Base-by-base conservation (phyloP, 2,113 vertebrate species). In the Pimephales promelas region DNA sequence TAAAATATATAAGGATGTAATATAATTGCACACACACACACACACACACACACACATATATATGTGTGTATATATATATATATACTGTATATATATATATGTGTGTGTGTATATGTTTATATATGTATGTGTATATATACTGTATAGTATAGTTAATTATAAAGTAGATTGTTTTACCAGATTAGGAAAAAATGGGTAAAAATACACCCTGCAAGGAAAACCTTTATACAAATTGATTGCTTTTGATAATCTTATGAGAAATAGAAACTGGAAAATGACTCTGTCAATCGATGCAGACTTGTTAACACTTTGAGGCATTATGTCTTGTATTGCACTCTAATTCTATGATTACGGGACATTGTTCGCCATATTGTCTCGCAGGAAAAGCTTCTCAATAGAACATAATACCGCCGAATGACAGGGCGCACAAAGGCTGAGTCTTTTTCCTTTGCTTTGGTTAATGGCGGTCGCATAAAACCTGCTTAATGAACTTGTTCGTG, bases 321-420 rank as follows among this genome's bases (percentile, higher is more conserved):
- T 49, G 47, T 84, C 86, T 71, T 87, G 82, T 81, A 75, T 79
- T 45, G 66, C 54, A n/a, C 80, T 76, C 57, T 89, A 88, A 90
- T 89, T 90, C 84, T 84, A 47, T 88, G 86, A 90, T 88, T 88
- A 81, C 68, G 77, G 49, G 45, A 54, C 88, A 89, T 88, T 89
- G 89, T 88, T 77, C 79, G 56, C 71, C 31, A 57, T 75, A 87
- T 87, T 87, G 84, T 90, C 86, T 80, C 36, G 61, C 71, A 70
- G 56, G 81, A 86, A 85, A 70, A 52, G 45, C 80, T 24, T 79
- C 87, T 90, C 86, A 78, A 70, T 22, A 45, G 62, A 86, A 80
- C 85, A 89, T 85, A 88, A 87, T 88, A 59, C 76, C 24, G 49
- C 80, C 31, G 79, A 85, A 40, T 87, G 83, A 89, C 84, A 82